Percentiles rank a stretch among this genome's conserved stretches.
phyloP scores from a whole-genome alignment of 2,113 vertebrate species.

The Halcyon malimbica region DNA sequence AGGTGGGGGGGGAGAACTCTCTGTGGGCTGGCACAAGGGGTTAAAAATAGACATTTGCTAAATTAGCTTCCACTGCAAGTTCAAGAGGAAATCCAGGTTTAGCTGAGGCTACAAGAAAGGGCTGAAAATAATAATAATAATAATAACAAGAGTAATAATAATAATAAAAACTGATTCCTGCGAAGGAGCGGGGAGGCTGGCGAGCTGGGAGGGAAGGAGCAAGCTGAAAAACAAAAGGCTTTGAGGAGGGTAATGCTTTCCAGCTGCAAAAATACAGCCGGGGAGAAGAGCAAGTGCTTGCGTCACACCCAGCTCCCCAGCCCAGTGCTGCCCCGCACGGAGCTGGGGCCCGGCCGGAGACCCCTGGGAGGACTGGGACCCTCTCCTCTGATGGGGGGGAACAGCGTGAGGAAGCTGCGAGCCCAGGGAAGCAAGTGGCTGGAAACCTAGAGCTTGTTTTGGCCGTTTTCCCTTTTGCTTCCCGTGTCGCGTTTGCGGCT shows the following conservation, averaged over 20 bases:
- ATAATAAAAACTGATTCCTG: constrained; percentile 1
- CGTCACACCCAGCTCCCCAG: not conserved
- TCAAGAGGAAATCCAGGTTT: constrained; percentile 49
- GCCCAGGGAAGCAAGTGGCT: not conserved
- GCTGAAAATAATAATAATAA: constrained; percentile 7
- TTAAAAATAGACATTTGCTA: constrained; percentile 8
- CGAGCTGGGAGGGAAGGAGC: constrained; percentile 16
- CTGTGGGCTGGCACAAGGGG: not conserved
- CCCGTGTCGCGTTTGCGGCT: fast-evolving
- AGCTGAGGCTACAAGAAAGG: constrained; percentile 11
- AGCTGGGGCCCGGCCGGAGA: not conserved
- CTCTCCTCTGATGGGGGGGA: not conserved
- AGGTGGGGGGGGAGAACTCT: not conserved
- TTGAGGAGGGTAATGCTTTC: constrained; percentile 67
- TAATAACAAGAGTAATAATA: not conserved
- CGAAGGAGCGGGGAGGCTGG: not conserved
- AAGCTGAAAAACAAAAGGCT: constrained; percentile 69
- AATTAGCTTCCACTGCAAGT: not conserved
- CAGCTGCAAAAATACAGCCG: constrained; percentile 71
- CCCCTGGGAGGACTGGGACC: not conserved
- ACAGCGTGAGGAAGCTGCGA: fast-evolving
- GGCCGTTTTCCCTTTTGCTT: not conserved
- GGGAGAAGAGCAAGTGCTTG: constrained; percentile 31
- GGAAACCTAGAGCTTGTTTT: not conserved
- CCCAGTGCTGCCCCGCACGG: not conserved